phyloP scores from a whole-genome alignment of 2,113 vertebrate genomes.

The Cottus gobio region DNA sequence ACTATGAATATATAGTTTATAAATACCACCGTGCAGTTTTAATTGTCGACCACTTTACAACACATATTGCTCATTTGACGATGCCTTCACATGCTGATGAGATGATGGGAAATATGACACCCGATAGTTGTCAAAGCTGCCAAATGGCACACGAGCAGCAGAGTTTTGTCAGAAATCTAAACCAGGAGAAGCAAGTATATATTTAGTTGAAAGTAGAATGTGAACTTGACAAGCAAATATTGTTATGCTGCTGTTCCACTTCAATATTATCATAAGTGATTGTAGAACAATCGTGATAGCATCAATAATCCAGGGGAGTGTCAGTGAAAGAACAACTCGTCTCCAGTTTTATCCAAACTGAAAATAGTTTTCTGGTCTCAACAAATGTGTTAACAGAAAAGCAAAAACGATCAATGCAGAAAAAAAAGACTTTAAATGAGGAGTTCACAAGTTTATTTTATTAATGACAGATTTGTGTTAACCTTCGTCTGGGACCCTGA shows the following conservation, averaged over 20 bases:
- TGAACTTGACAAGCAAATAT: slow-evolving; percentile 12
- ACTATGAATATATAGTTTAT: not conserved
- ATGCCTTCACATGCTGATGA: slow-evolving; percentile 21
- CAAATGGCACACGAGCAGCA: not conserved
- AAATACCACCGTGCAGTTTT: not conserved
- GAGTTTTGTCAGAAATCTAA: not conserved
- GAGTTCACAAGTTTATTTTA: not conserved
- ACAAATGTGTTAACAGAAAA: not conserved
- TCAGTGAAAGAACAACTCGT: slow-evolving; percentile 8
- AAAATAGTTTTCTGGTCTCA: not conserved
- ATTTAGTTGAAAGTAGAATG: not conserved
- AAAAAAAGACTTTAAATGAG: slow-evolving; percentile 22
- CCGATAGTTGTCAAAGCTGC: not conserved
- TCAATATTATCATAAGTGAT: slow-evolving; percentile 18
- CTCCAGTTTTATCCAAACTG: slow-evolving; percentile 6
- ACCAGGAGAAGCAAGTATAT: not conserved
- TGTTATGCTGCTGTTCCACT: slow-evolving; percentile 1
- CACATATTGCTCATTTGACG: not conserved
- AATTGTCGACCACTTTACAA: not conserved
- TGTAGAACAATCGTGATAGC: slow-evolving; percentile 22
- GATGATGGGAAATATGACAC: slow-evolving; percentile 2
- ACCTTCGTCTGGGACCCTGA: not conserved
- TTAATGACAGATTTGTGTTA: not conserved
- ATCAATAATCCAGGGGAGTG: slow-evolving; percentile 30
- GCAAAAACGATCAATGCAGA: not conserved